Conservation (phyloP, 1,140 invertebrate genomes). For the Panagrolaimus sp. region DNA sequence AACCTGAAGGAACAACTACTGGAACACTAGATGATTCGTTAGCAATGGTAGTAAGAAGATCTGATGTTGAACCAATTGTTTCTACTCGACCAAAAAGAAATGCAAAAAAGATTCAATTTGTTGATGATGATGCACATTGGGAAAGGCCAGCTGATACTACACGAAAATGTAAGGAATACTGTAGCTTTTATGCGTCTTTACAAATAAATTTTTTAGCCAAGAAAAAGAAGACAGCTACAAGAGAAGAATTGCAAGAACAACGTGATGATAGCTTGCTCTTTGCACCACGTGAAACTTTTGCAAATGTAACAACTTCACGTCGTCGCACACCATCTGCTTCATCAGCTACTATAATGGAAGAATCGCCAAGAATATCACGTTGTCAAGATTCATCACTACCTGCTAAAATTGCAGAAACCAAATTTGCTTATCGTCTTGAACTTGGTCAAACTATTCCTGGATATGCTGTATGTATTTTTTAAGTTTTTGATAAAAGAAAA, state of each 20-base stretch:
- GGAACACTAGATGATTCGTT: too few species aligned
- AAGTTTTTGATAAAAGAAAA: neutral
- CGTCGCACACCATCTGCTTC: neutral
- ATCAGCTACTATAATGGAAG: too few species aligned
- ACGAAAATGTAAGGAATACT: neutral
- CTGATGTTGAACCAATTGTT: too few species aligned
- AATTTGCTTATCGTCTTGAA: too few species aligned
- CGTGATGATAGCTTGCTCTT: neutral
- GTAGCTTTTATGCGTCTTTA: too few species aligned
- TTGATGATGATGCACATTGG: constrained; percentile 8
- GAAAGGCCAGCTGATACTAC: neutral
- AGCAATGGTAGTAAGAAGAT: too few species aligned
- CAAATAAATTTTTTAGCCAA: neutral
- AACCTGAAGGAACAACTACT: too few species aligned
- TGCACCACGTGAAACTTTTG: neutral
- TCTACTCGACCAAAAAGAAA: too few species aligned
- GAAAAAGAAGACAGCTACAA: neutral
- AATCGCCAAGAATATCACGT: too few species aligned
- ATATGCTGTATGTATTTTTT: neutral
- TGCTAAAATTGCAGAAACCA: neutral
- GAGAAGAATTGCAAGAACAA: neutral
- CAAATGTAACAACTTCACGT: neutral
- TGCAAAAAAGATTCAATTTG: too few species aligned
- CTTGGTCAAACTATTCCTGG: neutral
- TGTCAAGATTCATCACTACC: too few species aligned